Evolutionary conservation across 1,140 invertebrate genomes (phyloP).

Genomic region (Anoplolepis gracilipes): DNA sequence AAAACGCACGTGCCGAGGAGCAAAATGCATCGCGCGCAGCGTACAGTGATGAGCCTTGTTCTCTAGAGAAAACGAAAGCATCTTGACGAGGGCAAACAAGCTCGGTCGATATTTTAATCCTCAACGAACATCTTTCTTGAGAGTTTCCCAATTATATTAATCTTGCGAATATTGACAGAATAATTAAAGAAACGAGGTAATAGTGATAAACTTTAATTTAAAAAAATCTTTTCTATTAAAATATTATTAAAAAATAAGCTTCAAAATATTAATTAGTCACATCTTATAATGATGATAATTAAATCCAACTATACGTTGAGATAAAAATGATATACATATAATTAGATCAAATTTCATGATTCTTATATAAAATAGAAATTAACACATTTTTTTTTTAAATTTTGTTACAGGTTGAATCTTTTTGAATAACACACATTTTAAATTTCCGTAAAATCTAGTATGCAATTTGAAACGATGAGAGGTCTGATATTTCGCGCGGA

Average conservation of each 20-base stretch:
- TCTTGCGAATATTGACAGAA: not conserved
- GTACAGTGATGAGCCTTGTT: slow-evolving; percentile 70
- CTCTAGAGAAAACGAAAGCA: slow-evolving; percentile 42
- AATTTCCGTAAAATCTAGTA: not conserved
- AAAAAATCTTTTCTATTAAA: slow-evolving; percentile 2
- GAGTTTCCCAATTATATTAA: not conserved
- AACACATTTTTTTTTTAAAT: not conserved
- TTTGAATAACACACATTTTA: not conserved
- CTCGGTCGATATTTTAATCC: slow-evolving; percentile 16
- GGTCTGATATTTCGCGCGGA: not conserved
- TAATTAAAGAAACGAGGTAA: not conserved
- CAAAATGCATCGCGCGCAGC: slow-evolving; percentile 64
- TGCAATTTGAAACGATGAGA: not conserved
- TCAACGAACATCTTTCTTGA: slow-evolving; percentile 3
- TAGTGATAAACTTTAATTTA: not conserved
- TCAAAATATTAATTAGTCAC: not conserved
- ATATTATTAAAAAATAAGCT: not conserved
- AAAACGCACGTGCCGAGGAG: slow-evolving; percentile 71
- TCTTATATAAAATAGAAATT: not conserved
- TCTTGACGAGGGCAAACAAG: slow-evolving; percentile 6
- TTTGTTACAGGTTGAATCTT: not conserved
- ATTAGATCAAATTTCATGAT: not conserved
- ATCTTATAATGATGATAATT: not conserved
- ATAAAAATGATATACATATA: too few relatives aligned
- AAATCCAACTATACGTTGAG: too few relatives aligned